Evolutionary conservation across 2,113 vertebrate species (phyloP), one percentile per base, ranked within the genome.

Genomic region (Chlamydotis undulata): DNA sequence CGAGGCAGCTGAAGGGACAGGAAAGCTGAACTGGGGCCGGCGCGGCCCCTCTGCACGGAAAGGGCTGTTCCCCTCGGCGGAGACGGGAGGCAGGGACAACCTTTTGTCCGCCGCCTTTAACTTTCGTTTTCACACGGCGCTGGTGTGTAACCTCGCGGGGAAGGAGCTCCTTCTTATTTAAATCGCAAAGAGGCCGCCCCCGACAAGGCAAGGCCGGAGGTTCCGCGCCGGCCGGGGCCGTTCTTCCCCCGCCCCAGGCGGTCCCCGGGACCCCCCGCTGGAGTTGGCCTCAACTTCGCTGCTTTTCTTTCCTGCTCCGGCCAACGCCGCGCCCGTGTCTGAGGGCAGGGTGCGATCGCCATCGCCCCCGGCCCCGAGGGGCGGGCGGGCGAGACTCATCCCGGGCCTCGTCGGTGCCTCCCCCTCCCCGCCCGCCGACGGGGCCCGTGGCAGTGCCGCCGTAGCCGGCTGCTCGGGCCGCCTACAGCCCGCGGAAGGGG

Each of bases 71-170:
- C 82, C 68, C 61, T 65, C 5, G 13, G 60, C 33, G 19, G 67
- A 14, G 85, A 41, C 13, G 56, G 37, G 33, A 28, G 47, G 68
- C 77, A 75, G 43, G 65, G 59, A 83, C 45, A 68, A 41, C 69
- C 60, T 61, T 89, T 70, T 76, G 89, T 70, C 71, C 56, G 7
- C 55, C 37, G 9, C 49, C 73, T 85, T 67, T 28, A 87, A 90
- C 68, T 96, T 97, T 96, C 95, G 70, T 84, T 93, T 95, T 87
- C 24, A 73, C 23, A 14, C 89, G 73, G 70, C 12, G 52, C 91
- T 17, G 80, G 73, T 22, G 24, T 9, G 80, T 52, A 73, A 73
- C 85, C 87, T 83, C 87, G 13, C 12, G 50, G 9, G 76, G 59
- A 91, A 87, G 47, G 56, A 25, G 45, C 56, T 57, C 57, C 37